Percentiles rank a stretch among this genome's conserved stretches.
phyloP scores from a whole-genome alignment of 2,888 invertebrate genomes.

The Cryptops parisi region DNA sequence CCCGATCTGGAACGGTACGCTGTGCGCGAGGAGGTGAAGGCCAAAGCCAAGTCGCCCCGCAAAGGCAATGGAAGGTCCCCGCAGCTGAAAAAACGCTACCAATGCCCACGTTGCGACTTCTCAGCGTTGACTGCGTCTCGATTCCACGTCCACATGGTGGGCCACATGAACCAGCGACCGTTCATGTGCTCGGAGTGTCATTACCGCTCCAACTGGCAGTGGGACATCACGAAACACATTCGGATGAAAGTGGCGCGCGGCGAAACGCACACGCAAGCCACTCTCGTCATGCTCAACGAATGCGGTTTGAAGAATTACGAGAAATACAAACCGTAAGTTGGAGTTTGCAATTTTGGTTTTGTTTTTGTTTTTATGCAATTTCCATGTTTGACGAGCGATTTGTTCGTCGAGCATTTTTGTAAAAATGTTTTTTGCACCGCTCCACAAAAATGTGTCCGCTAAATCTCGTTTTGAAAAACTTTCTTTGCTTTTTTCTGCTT shows the following conservation, averaged over 20 bases:
- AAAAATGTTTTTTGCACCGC: too few relatives aligned
- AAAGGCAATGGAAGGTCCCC: not conserved
- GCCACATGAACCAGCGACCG: constrained; percentile 79
- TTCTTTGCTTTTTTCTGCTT: too few relatives aligned
- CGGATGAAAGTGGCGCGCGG: constrained; percentile 74
- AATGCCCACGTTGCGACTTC: constrained; percentile 81
- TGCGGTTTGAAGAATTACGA: constrained; percentile 80
- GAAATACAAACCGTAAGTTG: constrained; percentile 72
- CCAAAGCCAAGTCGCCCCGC: not conserved
- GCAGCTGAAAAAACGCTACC: constrained; percentile 40
- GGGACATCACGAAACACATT: constrained; percentile 94
- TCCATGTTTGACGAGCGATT: too few relatives aligned
- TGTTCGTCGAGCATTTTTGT: too few relatives aligned
- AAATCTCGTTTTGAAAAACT: too few relatives aligned
- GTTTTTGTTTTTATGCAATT: too few relatives aligned
- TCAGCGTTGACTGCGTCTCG: constrained; percentile 86
- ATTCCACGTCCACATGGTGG: constrained; percentile 86
- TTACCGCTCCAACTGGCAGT: constrained; percentile 89
- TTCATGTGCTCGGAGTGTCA: constrained; percentile 90
- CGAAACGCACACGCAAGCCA: constrained; percentile 50
- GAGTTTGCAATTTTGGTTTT: too few relatives aligned
- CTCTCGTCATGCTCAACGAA: constrained; percentile 76
- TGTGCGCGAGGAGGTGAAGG: not conserved
- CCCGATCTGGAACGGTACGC: not conserved
- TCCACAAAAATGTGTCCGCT: too few relatives aligned